These are phyloP conservation scores for Lutjanus erythropterus DNA, from an alignment of 2,113 vertebrate species.

Conservation along the genomic window DNA sequence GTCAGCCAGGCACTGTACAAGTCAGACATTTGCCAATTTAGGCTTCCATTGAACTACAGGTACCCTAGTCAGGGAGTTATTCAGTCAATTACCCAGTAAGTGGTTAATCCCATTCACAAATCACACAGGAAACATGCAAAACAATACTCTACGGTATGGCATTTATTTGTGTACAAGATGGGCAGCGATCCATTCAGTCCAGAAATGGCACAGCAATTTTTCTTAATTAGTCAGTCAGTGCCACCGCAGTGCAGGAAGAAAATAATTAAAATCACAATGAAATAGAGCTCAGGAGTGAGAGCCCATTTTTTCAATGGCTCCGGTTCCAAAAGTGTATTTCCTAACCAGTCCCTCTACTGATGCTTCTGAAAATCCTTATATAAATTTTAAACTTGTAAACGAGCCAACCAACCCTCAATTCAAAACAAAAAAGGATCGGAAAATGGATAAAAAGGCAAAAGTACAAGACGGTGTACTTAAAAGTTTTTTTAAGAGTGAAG, in stretches of 20 bases:
- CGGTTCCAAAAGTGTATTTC: too few relatives aligned
- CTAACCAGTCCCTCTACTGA: too few relatives aligned
- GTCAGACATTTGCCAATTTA: conserved; percentile 12
- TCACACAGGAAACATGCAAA: conserved; percentile 8
- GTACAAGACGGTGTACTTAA: too few relatives aligned
- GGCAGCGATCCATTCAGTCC: not conserved
- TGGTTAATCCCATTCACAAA: conserved; percentile 17
- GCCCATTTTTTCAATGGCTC: too few relatives aligned
- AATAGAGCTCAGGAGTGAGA: too few relatives aligned
- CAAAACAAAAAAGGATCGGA: too few relatives aligned
- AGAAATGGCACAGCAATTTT: conserved; percentile 11
- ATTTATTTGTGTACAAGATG: not conserved
- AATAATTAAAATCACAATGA: conserved; percentile 35
- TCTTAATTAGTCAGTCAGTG: conserved; percentile 36
- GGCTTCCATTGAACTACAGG: not conserved
- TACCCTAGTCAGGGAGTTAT: not conserved
- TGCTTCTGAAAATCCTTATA: too few relatives aligned
- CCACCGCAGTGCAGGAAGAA: not conserved
- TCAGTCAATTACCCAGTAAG: conserved; percentile 13
- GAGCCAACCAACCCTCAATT: too few relatives aligned
- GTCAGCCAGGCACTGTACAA: not conserved
- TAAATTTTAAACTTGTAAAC: too few relatives aligned
- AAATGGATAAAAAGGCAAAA: too few relatives aligned
- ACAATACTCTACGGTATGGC: not conserved
- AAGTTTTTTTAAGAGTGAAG: too few relatives aligned